Percentiles rank a stretch among this genome's conserved stretches.
Conservation (phyloP, 2,113 vertebrate genomes). For the Ascaphus truei region DNA sequence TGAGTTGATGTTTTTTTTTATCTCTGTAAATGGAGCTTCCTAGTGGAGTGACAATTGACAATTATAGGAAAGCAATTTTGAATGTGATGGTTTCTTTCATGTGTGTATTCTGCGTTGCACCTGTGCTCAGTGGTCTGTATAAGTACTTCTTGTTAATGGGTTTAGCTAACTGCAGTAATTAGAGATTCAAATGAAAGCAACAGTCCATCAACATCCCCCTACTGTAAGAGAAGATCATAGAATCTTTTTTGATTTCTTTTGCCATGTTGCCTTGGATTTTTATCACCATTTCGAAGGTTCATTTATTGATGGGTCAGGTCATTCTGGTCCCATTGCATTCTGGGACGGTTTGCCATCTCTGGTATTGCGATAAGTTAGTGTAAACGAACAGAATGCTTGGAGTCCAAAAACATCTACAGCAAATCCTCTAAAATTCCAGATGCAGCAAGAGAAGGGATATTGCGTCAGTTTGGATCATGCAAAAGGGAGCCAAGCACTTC, state of each 20-base stretch:
- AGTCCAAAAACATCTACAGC: no score
- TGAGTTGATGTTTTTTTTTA: no score
- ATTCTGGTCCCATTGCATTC: background rate
- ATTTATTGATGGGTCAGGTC: background rate
- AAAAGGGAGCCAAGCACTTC: no score
- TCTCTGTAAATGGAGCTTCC: background rate
- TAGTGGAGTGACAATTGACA: background rate
- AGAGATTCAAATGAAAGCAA: slow-evolving; percentile 7
- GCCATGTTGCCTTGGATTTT: no score
- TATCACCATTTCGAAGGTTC: background rate
- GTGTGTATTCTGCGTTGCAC: background rate
- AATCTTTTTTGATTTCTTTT: background rate
- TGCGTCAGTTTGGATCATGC: no score
- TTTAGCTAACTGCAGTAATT: slow-evolving; percentile 16
- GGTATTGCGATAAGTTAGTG: no score
- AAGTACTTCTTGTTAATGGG: slow-evolving; percentile 11
- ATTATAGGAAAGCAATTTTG: slow-evolving; percentile 12
- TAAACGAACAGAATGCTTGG: no score
- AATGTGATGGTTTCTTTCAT: slow-evolving; percentile 11
- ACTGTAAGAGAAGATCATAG: background rate
- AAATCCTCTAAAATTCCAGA: no score
- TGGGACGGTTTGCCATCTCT: no score
- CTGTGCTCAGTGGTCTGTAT: slow-evolving; percentile 21
- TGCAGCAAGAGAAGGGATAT: no score
- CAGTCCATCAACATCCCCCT: slow-evolving; percentile 5